Percentiles rank a stretch among this genome's conserved stretches.
Evolutionary conservation across 1,140 invertebrate species (phyloP).

Genomic region (Pseudachorutes palmiensis): DNA sequence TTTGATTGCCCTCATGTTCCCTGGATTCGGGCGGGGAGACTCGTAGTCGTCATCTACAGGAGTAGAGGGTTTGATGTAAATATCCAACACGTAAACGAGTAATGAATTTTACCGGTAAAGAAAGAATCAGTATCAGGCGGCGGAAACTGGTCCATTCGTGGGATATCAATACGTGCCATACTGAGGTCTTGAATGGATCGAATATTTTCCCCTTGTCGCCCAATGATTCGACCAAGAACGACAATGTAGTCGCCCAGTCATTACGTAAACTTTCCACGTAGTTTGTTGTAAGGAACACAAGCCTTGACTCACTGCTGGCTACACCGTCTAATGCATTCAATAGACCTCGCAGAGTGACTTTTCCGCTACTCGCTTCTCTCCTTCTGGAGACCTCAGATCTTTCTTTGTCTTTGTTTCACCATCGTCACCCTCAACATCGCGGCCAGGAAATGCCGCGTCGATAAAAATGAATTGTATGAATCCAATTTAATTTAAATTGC

Average conservation of each 20-base stretch:
- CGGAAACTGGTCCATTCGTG: neutral
- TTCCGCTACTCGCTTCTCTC: constrained; percentile 4
- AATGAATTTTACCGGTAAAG: neutral
- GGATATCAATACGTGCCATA: constrained; percentile 20
- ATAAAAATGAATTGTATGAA: too few species aligned
- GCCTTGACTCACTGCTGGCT: constrained; percentile 26
- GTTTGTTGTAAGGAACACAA: constrained; percentile 31
- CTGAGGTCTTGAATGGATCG: constrained; percentile 28
- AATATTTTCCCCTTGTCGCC: constrained; percentile 30
- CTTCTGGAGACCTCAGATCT: neutral
- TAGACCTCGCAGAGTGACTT: constrained; percentile 28
- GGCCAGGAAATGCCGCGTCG: constrained; percentile 6
- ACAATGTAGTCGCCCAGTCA: too few species aligned
- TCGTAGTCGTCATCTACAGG: constrained; percentile 1
- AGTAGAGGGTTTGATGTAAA: neutral
- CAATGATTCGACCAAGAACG: constrained; percentile 36
- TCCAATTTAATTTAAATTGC: too few species aligned
- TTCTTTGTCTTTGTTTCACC: neutral
- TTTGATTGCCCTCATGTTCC: neutral
- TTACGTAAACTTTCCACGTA: constrained; percentile 49
- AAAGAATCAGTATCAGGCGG: neutral
- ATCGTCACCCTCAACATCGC: neutral
- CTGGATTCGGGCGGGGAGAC: too few species aligned
- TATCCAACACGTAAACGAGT: neutral
- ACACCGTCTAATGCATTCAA: constrained; percentile 32